Base-by-base conservation (phyloP, 2,888 invertebrate genomes). In the Eupithecia abbreviata region DNA sequence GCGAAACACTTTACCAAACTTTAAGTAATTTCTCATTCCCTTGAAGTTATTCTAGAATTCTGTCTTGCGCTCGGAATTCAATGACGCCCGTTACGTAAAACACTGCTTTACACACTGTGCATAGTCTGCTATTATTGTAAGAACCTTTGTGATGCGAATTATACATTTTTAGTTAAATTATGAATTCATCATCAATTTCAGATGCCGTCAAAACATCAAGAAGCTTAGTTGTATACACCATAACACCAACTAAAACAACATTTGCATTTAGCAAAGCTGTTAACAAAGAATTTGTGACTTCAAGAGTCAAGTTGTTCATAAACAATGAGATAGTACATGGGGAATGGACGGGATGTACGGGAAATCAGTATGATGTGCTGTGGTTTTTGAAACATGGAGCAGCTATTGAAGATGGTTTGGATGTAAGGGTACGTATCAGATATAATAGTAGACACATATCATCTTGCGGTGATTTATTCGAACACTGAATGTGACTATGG, bases 151-250 rank as follows among this genome's bases (percentile, higher is more conserved):
- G 6, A 45, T 6, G 45, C 7, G 45, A 45, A 47, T 10, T 10
- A 47, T 10, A 47, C 10, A 47, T 12, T 47, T 47, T 47, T 47
- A 49, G 13, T 18, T 4, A 2, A 55, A 30, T 65, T 5, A 65
- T 58, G 3, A 58, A 18, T 18, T 58, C n/a, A n/a, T 51, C 51
- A 5, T 58, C 69, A 71, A 79, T 90, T 84, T 73, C 87, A 91
- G 94, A 93, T 77, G 93, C 95, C 79, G 92, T 93, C 0, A 91
- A 95, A 85, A 95, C 90, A 80, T 90, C 87, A 68, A 91, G 90
- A 74, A 85, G 90, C 73, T 80, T 95, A 68, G 94, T 92, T 2
- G 91, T 93, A 10, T 89, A 89, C 76, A 87, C 86, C 62, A 88
- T 94, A 0, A 90, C 90, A 12, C 86, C 92, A 18, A 82, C 81